Percentiles rank a stretch among this genome's conserved stretches.
These are phyloP conservation scores for Oryzias javanicus DNA, from an alignment of 2,113 vertebrate species.

Conservation along the genomic window DNA sequence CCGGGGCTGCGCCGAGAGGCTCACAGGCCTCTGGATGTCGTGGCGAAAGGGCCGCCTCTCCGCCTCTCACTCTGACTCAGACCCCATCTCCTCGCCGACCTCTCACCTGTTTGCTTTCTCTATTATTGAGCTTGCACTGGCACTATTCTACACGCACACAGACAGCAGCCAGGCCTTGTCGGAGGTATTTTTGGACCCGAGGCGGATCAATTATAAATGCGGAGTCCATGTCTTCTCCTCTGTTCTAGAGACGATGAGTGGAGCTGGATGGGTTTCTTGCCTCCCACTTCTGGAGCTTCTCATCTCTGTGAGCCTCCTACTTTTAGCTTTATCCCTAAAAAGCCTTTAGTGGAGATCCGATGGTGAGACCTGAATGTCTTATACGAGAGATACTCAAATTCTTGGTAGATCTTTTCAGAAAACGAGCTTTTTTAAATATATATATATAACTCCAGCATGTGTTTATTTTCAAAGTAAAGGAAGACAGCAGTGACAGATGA, in stretches of 20 bases:
- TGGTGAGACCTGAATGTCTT: conserved; percentile 1
- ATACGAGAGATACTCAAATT: conserved; percentile 13
- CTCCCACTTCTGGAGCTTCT: conserved; percentile 21
- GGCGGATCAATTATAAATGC: conserved; percentile 67
- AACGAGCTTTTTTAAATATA: background rate
- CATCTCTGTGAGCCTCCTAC: conserved; percentile 8
- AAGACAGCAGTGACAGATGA: conserved; percentile 17
- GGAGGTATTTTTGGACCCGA: conserved; percentile 58
- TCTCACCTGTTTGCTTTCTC: conserved; percentile 55
- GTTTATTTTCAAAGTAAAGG: conserved; percentile 6
- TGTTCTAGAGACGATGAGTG: conserved; percentile 31
- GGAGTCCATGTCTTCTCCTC: conserved; percentile 41
- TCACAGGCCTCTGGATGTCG: conserved; percentile 27
- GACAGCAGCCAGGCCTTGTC: conserved; percentile 29
- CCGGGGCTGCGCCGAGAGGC: conserved; percentile 16
- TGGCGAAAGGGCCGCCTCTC: conserved; percentile 12
- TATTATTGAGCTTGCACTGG: conserved; percentile 42
- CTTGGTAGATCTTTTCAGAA: background rate
- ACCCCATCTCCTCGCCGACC: conserved; percentile 14
- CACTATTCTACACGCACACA: conserved; percentile 14
- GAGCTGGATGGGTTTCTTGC: conserved; percentile 20
- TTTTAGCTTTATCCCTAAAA: background rate
- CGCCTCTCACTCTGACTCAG: conserved; percentile 30
- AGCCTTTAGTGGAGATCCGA: conserved; percentile 5
- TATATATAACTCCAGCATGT: background rate